Conservation (phyloP, 2,797 vertebrate species). For the Lithobates sylvaticus region DNA sequence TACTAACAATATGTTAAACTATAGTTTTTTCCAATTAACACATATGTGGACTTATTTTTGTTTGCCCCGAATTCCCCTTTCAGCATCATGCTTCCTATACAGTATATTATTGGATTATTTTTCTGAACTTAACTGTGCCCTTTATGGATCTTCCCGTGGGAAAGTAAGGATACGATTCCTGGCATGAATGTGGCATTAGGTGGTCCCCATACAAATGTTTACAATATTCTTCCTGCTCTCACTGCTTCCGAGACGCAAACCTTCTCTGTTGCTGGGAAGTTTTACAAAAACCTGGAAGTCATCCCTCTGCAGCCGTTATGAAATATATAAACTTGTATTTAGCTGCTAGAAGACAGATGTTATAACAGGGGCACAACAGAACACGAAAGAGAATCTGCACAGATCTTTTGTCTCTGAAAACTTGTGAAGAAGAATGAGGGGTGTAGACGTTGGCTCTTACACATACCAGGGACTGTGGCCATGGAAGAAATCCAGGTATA, state of each 20-base stretch:
- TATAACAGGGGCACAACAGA: background rate
- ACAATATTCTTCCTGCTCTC: background rate
- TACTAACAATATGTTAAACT: too few relatives aligned
- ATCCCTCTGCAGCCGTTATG: background rate
- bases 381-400: too few relatives aligned
- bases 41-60: too few relatives aligned
- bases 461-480: background rate
- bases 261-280: background rate
- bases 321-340: background rate
- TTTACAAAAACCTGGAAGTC: background rate
- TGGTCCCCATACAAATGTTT: background rate
- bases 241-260: background rate
- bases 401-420: background rate
- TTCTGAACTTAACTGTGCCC: background rate
- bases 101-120: background rate
- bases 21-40: too few relatives aligned
- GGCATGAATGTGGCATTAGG: background rate
- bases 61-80: too few relatives aligned
- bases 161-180: background rate
- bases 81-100: too few relatives aligned
- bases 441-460: background rate
- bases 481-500: conserved; percentile 2
- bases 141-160: conserved; percentile 3
- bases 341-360: background rate
- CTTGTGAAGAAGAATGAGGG: background rate